Evolutionary conservation across 1,140 invertebrate genomes (phyloP).

Genomic region (Leptinotarsa texana): DNA sequence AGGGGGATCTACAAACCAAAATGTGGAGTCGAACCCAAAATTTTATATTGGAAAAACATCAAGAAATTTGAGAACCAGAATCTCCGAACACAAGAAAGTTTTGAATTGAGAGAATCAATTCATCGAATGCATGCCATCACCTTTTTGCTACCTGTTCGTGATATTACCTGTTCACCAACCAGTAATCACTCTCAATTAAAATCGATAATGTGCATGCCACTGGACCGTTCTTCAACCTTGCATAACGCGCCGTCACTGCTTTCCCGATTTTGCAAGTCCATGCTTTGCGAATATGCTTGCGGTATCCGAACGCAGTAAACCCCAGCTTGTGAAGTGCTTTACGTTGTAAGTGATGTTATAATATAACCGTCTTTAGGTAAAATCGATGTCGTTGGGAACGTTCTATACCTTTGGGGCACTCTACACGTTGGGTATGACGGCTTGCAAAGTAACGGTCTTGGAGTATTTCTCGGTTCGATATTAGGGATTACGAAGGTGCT

Average conservation of each 20-base stretch:
- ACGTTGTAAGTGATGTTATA: constrained; percentile 5
- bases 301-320: neutral
- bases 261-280: neutral
- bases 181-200: too few relatives aligned
- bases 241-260: neutral
- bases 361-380: constrained; percentile 5
- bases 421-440: neutral
- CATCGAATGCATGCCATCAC: too few relatives aligned
- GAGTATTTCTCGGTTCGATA: too few relatives aligned
- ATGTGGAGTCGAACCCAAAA: too few relatives aligned
- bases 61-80: too few relatives aligned
- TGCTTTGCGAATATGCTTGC: constrained; percentile 4
- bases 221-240: neutral
- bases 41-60: too few relatives aligned
- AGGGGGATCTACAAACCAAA: too few relatives aligned
- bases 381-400: neutral
- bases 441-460: neutral
- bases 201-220: neutral
- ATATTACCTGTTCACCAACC: too few relatives aligned
- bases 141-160: too few relatives aligned
- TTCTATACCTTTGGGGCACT: neutral
- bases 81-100: too few relatives aligned
- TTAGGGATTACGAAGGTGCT: too few relatives aligned
- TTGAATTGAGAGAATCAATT: too few relatives aligned
- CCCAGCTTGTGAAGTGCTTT: constrained; percentile 4